Percentiles rank a stretch among this genome's conserved stretches.
These are phyloP conservation scores for Mallotus villosus DNA, from an alignment of 2,797 vertebrate species.

Conservation along the genomic window DNA sequence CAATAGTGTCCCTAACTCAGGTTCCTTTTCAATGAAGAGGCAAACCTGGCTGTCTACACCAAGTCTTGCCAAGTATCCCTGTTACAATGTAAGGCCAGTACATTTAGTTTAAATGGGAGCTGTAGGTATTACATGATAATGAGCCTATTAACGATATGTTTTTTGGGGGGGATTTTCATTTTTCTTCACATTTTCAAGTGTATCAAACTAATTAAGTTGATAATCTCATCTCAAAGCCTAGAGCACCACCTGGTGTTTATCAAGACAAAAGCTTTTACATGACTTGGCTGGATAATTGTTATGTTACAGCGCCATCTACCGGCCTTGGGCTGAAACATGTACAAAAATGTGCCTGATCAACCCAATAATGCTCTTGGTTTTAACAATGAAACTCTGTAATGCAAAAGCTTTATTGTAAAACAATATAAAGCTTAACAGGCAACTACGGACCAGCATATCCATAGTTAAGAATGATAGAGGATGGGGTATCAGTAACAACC, in stretches of 20 bases:
- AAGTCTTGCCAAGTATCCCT: background rate
- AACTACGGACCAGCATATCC: background rate
- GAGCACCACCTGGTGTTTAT: constrained; percentile 57
- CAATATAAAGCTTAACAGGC: background rate
- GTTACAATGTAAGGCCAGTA: background rate
- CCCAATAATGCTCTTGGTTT: too few species aligned
- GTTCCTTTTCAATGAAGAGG: background rate
- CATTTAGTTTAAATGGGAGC: background rate
- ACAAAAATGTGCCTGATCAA: too few species aligned
- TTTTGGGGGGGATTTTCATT: background rate
- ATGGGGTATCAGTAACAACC: background rate
- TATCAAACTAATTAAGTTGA: background rate
- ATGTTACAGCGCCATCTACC: background rate
- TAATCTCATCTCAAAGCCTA: constrained; percentile 7
- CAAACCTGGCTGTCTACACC: background rate
- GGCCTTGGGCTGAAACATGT: background rate
- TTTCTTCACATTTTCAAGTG: background rate
- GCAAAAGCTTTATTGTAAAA: background rate
- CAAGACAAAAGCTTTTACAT: constrained; percentile 9
- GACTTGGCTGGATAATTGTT: background rate
- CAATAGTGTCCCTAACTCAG: background rate
- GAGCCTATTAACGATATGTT: background rate
- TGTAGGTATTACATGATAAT: background rate
- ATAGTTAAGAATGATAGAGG: background rate
- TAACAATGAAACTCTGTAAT: background rate